Evolutionary conservation across 2,113 vertebrate species (phyloP).

Genomic region (Atherinomorus stipes): DNA sequence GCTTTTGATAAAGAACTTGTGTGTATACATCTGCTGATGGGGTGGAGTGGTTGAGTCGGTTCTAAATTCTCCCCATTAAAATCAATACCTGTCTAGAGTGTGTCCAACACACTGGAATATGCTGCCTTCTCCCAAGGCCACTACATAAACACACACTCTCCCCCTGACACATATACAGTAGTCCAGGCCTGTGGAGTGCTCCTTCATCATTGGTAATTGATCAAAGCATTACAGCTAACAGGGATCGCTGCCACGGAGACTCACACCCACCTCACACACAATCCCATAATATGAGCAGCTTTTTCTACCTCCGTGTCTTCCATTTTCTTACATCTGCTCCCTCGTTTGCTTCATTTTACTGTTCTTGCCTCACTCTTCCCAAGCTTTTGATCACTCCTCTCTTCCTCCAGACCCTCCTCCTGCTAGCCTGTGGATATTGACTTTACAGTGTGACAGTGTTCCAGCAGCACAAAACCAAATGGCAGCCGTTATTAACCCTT

Average conservation of each 20-base stretch:
- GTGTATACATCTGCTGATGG: conserved; percentile 21
- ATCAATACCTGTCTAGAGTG: conserved; percentile 78
- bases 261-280: conserved; percentile 33
- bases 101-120: conserved; percentile 71
- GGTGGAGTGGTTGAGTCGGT: conserved; percentile 55
- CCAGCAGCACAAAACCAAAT: conserved; percentile 56
- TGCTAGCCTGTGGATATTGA: conserved; percentile 36
- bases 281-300: conserved; percentile 35
- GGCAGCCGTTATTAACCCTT: conserved; percentile 62
- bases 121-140: conserved; percentile 68
- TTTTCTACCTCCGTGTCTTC: conserved; percentile 14
- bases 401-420: conserved; percentile 20
- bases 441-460: conserved; percentile 30
- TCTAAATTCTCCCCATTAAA: conserved; percentile 73
- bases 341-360: conserved; percentile 35
- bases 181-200: conserved; percentile 32
- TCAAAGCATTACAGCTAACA: conserved; percentile 69
- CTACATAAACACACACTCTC: conserved; percentile 19
- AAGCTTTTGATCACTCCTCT: conserved; percentile 6
- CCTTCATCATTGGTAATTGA: conserved; percentile 74
- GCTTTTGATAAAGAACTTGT: conserved; percentile 5
- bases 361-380: conserved; percentile 15
- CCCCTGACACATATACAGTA: conserved; percentile 3
- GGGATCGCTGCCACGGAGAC: conserved; percentile 38
- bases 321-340: conserved; percentile 13